Evolutionary conservation across 2,888 invertebrate species (phyloP).

Genomic region (Raillietiella orientalis): DNA sequence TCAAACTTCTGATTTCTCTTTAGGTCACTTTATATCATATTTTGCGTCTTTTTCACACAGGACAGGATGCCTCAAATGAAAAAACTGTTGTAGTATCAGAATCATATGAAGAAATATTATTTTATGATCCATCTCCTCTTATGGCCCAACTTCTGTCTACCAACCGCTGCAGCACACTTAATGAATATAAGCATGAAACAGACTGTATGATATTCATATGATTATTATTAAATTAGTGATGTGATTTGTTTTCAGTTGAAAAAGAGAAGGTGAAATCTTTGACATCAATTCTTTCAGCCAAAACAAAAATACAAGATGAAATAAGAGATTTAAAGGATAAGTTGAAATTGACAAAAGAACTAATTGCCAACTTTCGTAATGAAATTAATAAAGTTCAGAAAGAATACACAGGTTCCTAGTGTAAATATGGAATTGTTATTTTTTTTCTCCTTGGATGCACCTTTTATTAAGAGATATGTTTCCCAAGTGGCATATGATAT

Average conservation of each 20-base stretch:
- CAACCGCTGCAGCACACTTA: conserved; percentile 30
- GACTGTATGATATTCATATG: no score
- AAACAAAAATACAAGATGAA: conserved; percentile 44
- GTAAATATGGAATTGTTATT: no score
- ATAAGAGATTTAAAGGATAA: conserved; percentile 54
- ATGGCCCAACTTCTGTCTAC: conserved; percentile 61
- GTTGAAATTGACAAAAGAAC: conserved; percentile 48
- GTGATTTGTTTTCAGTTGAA: conserved; percentile 33
- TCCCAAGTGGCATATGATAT: no score
- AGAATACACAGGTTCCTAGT: no score
- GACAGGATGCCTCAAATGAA: conserved; percentile 14
- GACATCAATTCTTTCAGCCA: conserved; percentile 37
- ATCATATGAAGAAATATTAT: conserved; percentile 81
- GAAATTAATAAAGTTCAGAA: conserved; percentile 6
- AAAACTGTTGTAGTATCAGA: conserved; percentile 54
- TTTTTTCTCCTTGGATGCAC: no score
- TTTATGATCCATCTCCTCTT: conserved; percentile 20
- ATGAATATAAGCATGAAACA: conserved; percentile 48
- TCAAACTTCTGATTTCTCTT: conserved; percentile 11
- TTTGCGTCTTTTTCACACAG: conserved; percentile 66
- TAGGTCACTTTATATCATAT: conserved; percentile 82
- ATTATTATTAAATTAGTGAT: conserved; percentile 1
- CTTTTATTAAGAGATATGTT: no score
- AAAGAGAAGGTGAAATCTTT: conserved; percentile 48
- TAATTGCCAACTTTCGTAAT: conserved; percentile 23